Evolutionary conservation across 1,140 invertebrate genomes (phyloP).

Genomic region (Sycobia sp.): DNA sequence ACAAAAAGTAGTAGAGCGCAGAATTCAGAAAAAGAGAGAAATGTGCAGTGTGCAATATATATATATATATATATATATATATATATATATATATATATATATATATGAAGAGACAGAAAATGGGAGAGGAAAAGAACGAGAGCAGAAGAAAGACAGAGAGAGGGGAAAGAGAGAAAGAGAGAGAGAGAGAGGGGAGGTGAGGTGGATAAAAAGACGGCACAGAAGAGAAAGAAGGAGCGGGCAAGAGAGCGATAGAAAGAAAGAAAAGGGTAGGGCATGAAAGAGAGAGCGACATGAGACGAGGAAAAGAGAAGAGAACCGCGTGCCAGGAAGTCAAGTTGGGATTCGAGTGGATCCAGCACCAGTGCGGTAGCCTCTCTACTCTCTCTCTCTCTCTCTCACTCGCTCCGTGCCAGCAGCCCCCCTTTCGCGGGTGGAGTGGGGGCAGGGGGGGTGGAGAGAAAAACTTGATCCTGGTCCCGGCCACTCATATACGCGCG

Average conservation of each 20-base stretch:
- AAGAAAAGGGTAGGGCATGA: no score
- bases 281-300: constrained; percentile 9
- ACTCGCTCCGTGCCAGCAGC: constrained; percentile 31
- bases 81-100: no score
- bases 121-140: constrained; percentile 23
- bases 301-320: constrained; percentile 45
- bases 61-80: no score
- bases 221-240: no score
- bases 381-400: neutral
- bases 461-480: constrained; percentile 57
- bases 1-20: constrained; percentile 28
- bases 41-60: constrained; percentile 19
- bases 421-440: no score
- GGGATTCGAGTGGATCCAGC: constrained; percentile 49
- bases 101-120: constrained; percentile 11
- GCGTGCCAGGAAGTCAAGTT: constrained; percentile 58
- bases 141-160: constrained; percentile 31
- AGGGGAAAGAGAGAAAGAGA: constrained; percentile 33
- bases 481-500: constrained; percentile 34
- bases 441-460: no score
- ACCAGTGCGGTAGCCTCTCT: neutral
- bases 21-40: constrained; percentile 25
- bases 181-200: constrained; percentile 37
- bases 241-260: neutral
- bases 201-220: no score